These are phyloP conservation scores for Hippolais icterina DNA, from an alignment of 2,113 vertebrate genomes.

Conservation along the genomic window DNA sequence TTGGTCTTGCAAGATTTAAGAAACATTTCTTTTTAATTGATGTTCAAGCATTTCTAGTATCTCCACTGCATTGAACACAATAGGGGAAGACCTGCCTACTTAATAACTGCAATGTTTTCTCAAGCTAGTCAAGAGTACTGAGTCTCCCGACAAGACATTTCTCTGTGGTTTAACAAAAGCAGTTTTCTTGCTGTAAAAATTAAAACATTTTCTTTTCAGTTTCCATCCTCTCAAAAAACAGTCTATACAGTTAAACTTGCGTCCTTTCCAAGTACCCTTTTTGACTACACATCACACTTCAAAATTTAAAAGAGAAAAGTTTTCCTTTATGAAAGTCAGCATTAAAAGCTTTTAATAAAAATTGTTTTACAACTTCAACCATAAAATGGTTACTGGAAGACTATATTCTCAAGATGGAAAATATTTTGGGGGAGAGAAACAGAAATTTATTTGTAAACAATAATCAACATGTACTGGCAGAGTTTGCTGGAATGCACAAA, in stretches of 20 bases:
- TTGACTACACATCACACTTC: neutral
- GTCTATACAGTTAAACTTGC: neutral
- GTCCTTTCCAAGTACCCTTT: neutral
- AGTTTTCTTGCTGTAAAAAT: neutral
- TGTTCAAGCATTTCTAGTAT: neutral
- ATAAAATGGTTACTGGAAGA: neutral
- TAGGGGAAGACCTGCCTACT: neutral
- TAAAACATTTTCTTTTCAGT: neutral
- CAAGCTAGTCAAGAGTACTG: neutral
- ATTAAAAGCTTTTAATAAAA: neutral
- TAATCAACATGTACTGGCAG: neutral
- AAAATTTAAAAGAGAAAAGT: neutral
- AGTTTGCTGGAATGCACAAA: slow-evolving; percentile 10
- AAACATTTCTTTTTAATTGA: neutral
- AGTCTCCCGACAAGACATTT: neutral
- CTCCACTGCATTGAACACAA: neutral
- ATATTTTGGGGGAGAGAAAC: neutral
- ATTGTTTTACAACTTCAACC: neutral
- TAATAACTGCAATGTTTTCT: neutral
- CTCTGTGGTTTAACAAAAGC: neutral
- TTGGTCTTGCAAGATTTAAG: neutral
- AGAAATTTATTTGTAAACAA: neutral
- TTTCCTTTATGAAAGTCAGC: neutral
- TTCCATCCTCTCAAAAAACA: neutral
- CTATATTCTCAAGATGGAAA: neutral